phyloP scores from a whole-genome alignment of 1,140 invertebrate species.

The Lineus longissimus region DNA sequence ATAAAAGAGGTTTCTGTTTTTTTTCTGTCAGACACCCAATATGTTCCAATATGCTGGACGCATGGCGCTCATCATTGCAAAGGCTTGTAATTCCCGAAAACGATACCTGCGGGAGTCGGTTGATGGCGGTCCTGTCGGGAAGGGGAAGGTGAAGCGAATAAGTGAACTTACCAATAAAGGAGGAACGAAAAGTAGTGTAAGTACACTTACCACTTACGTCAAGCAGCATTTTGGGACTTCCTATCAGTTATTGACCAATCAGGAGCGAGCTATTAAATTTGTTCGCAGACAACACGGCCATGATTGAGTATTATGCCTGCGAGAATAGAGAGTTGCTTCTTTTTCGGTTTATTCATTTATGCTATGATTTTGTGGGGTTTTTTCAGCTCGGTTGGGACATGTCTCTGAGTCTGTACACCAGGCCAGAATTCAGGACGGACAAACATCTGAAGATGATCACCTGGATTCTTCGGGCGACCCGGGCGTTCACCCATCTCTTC shows the following conservation, averaged over 20 bases:
- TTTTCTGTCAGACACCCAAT: not conserved
- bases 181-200: not conserved
- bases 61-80: slow-evolving; percentile 4
- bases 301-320: too few relatives aligned
- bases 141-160: not conserved
- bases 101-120: not conserved
- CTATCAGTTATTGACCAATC: too few relatives aligned
- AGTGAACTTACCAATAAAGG: not conserved
- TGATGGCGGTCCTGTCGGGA: not conserved
- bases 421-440: not conserved
- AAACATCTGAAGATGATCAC: slow-evolving; percentile 25
- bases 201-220: not conserved
- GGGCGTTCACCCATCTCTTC: slow-evolving; percentile 46
- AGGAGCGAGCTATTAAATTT: too few relatives aligned
- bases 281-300: too few relatives aligned
- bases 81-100: slow-evolving; percentile 4
- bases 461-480: slow-evolving; percentile 44
- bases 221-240: too few relatives aligned
- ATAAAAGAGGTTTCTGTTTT: too few relatives aligned
- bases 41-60: slow-evolving; percentile 6
- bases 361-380: too few relatives aligned
- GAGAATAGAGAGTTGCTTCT: too few relatives aligned
- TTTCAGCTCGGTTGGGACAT: slow-evolving; percentile 4
- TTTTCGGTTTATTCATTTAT: too few relatives aligned
- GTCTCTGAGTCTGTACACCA: not conserved